These are phyloP conservation scores for Apocrypta bakeri DNA, from an alignment of 1,140 invertebrate species.

Conservation along the genomic window DNA sequence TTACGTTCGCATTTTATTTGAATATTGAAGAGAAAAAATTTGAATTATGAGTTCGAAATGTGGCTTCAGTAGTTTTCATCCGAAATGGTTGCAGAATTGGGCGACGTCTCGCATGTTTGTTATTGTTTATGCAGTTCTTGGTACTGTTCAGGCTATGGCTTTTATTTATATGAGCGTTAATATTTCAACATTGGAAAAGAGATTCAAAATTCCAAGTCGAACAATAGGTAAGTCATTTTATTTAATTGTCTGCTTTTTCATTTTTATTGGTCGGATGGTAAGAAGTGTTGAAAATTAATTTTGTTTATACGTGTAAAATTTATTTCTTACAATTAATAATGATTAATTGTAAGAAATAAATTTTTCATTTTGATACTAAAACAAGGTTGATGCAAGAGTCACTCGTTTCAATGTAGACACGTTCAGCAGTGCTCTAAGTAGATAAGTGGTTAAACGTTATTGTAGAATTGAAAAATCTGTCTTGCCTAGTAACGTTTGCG, in stretches of 20 bases:
- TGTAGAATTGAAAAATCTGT: constrained; percentile 61
- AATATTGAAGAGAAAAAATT: not conserved
- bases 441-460: constrained; percentile 61
- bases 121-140: constrained; percentile 79
- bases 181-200: constrained; percentile 81
- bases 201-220: constrained; percentile 83
- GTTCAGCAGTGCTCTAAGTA: constrained; percentile 51
- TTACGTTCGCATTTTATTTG: too few species aligned
- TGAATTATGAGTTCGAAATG: constrained; percentile 72
- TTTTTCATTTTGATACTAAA: not conserved
- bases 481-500: constrained; percentile 8
- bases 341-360: not conserved
- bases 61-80: constrained; percentile 78
- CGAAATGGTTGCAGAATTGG: constrained; percentile 78
- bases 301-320: too few species aligned
- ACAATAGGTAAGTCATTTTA: constrained; percentile 82
- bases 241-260: too few species aligned
- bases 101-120: constrained; percentile 79
- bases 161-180: constrained; percentile 82
- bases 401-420: constrained; percentile 9
- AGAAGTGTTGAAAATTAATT: too few species aligned
- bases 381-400: not conserved
- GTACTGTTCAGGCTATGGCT: constrained; percentile 81
- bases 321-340: too few species aligned
- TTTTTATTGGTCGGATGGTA: too few species aligned